These are phyloP conservation scores for Pristiophorus japonicus DNA, from an alignment of 2,113 vertebrate species.

Conservation along the genomic window DNA sequence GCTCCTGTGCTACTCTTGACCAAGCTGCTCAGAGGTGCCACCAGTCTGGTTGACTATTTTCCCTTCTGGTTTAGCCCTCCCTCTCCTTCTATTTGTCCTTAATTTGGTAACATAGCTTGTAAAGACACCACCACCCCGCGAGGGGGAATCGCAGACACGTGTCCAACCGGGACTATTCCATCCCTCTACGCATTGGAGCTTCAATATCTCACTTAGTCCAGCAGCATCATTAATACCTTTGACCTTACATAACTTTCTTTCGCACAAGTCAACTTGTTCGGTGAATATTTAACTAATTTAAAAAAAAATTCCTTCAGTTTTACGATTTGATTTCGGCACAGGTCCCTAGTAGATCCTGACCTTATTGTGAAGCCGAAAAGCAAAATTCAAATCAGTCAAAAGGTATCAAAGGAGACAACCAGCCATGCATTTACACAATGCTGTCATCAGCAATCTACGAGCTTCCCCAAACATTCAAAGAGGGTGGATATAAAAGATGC, in stretches of 20 bases:
- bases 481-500: background rate
- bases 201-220: background rate
- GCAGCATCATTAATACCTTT: background rate
- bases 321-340: background rate
- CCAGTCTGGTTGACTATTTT: background rate
- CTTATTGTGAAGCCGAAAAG: conserved; percentile 18
- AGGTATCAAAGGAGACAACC: background rate
- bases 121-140: background rate
- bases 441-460: background rate
- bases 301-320: background rate
- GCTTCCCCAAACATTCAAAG: background rate
- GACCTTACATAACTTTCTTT: background rate
- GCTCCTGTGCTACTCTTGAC: background rate
- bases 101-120: background rate
- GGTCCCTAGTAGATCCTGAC: background rate
- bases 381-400: background rate
- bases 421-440: background rate
- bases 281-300: background rate
- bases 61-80: background rate
- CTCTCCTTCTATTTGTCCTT: background rate
- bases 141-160: background rate
- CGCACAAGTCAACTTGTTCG: background rate
- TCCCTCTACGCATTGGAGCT: background rate
- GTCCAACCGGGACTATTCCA: background rate
- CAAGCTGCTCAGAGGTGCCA: background rate